Conservation (phyloP, 2,113 vertebrate genomes). For the Nymphicus hollandicus region DNA sequence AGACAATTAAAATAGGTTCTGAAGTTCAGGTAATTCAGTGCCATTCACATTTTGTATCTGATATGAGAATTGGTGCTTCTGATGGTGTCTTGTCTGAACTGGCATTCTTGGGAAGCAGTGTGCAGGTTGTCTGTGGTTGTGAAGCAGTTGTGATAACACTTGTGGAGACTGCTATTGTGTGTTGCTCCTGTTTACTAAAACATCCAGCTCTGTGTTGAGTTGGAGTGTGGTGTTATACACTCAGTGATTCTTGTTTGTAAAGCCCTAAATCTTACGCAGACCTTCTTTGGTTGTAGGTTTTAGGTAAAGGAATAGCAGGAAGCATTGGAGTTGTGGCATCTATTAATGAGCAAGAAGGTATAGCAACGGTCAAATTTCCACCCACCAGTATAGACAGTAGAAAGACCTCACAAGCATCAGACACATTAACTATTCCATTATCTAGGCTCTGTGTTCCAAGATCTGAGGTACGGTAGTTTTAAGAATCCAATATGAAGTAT, state of each 20-base stretch:
- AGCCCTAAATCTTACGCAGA: neutral
- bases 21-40: slow-evolving; percentile 88
- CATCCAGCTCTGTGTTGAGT: neutral
- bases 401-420: slow-evolving; percentile 91
- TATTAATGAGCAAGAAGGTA: slow-evolving; percentile 98
- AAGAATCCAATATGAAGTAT: slow-evolving; percentile 25
- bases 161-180: neutral
- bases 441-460: slow-evolving; percentile 95
- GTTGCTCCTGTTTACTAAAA: neutral
- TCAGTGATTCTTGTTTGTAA: neutral
- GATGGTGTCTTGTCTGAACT: fast-evolving
- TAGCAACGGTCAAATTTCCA: slow-evolving; percentile 94
- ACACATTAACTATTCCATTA: slow-evolving; percentile 91
- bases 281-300: slow-evolving; percentile 78
- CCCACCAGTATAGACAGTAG: slow-evolving; percentile 84
- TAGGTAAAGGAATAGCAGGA: slow-evolving; percentile 93
- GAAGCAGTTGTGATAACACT: neutral
- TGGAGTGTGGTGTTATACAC: neutral
- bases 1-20: slow-evolving; percentile 98
- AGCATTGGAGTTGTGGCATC: slow-evolving; percentile 93
- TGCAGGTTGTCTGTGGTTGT: neutral
- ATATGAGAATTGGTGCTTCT: neutral
- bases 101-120: neutral
- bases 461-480: slow-evolving; percentile 86
- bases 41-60: neutral